Base-by-base conservation (phyloP, 2,888 invertebrate genomes). In the Cryptosula pallasiana region DNA sequence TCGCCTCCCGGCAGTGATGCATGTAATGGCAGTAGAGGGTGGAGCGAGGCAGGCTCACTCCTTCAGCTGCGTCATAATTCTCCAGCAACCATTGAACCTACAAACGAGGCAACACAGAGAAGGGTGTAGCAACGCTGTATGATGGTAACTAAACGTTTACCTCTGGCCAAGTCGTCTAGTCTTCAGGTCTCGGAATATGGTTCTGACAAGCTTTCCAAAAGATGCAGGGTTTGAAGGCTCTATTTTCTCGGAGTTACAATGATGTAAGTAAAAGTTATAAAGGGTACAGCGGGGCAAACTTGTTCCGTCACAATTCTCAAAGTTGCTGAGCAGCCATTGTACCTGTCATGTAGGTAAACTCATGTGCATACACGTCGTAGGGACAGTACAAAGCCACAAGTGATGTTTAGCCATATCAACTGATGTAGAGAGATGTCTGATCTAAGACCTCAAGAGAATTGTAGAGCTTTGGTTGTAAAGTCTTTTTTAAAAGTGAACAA, bases 61-160 rank as follows among this genome's bases (percentile, higher is more conserved):
- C 92, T 83, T 99, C 98, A 1, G 96, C 95, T 57, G 95, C 95
- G 88, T 99, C 98, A 86, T 99, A 99, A 88, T 99, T 95, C 84
- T 95, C 95, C 81, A 95, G 88, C 79, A 99, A 88, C 98, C 98
- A 99, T 75, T 84, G 83, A 25, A 84, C 84, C 84, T 84, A 75
- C 29, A n/a, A 69, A 23, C 16, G 13, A 63, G 5, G 5, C 13
- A 73, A 72, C 35, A 73, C 36, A 72, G 9, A 54, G 72, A 32
- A 32, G 9, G 69, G 57, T 35, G 57, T 70, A 45, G 54, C 70
- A 70, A 13, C 36, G 2, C 23, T n/a, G 23, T 58, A 58, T 58
- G 23, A 27, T 13, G 25, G 23, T 35, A 20, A 32, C 20, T 71
- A 29, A n/a, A 54, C 25, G 2, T 54, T 35, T 74, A 74, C 74